Evolutionary conservation across 1,140 invertebrate species (phyloP), one percentile per base, ranked within the genome.

Genomic region (Arion vulgaris): DNA sequence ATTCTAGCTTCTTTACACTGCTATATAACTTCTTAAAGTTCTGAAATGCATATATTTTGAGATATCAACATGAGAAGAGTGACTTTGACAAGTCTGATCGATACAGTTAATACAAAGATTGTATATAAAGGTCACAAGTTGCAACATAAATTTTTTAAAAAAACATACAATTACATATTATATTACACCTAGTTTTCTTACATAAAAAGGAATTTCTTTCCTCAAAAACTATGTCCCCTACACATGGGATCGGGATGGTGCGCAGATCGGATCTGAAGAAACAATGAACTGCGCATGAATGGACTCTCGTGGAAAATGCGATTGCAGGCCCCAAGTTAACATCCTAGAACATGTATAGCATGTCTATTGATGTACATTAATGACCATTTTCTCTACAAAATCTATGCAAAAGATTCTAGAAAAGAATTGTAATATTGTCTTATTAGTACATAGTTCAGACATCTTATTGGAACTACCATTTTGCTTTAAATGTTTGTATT

Each of bases 261-360:
- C 79, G 79, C 79, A 80, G 68, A 72, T 80, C 79, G 51, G 79
- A 62, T 80, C 79, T 80, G 68, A 80, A 80, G 68, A 49, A 71
- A 80, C 66, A 72, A 72, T 32, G 66, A 80, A 66, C 68, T 80
- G 79, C 79, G 79, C 79, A 80, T 79, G 75, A 77, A 39, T 79
- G 41, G 79, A 72, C 38, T 72, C 79, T 80, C 79, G 66, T 80
- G 57, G 45, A 68, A 51, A 36, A 57, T 73, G 77, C 11, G 32
- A 9, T 26, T 7, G 77, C 4, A 39, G 39, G 32, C 75, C 77
- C 57, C 32, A 28, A 39, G 34, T 41, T 68, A 2, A 39, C 17
- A n/a, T 39, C 51, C 19, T 5, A 1, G 77, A 79, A 68, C 39
- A 79, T 79, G 77, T 45, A 79, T 79, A 34, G 32, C n/a, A 53